Evolutionary conservation across 2,797 vertebrate genomes (phyloP), one percentile per base, ranked within the genome.

Genomic region (Halcyon chelicuti): DNA sequence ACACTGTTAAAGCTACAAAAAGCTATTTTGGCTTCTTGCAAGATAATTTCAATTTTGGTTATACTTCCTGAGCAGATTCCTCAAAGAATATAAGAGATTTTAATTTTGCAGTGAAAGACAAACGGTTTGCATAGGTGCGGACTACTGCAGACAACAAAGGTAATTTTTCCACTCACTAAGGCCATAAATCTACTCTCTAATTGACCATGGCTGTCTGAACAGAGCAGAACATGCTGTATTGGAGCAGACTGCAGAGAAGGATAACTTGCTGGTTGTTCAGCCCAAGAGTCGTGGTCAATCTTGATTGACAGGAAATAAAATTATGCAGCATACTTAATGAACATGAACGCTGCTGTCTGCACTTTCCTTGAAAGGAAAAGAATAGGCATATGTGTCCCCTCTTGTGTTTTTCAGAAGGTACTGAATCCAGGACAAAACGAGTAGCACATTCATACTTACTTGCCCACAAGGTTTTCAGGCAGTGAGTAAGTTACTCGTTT

Each of bases 401-500:
- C 16, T 26, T 68, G 49, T 52, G 23, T 63, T 92, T 88, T 61
- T 66, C 57, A 42, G 33, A 33, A 44, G 28, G 26, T 55, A 28
- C 26, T 62, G n/a, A 83, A 44, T n/a, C 49, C 58, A 88, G 86
- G 77, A 39, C 10, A 90, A 78, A 67, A 71, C 8, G 7, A 87
- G 40, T 18, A 88, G n/a, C 16, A 11, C 61, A 86, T 93, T 96
- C 65, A 29, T 87, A 98, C 99, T 98, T 98, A 99, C 99, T 98
- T 99, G 97, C 99, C 98, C 91, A 99, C 96, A 47, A 99, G 98
- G 96, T 98, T 99, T 98, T 99, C 99, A 60, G 99, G 98, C 52
- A 99, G 97, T 3, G 98, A 97, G 94, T 99, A 99, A 71, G 99
- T 98, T 18, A 99, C 98, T 91, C 99, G 98, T 97, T 99, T 99